Base-by-base conservation (phyloP, 1,140 invertebrate species). In the Ips typographus region DNA sequence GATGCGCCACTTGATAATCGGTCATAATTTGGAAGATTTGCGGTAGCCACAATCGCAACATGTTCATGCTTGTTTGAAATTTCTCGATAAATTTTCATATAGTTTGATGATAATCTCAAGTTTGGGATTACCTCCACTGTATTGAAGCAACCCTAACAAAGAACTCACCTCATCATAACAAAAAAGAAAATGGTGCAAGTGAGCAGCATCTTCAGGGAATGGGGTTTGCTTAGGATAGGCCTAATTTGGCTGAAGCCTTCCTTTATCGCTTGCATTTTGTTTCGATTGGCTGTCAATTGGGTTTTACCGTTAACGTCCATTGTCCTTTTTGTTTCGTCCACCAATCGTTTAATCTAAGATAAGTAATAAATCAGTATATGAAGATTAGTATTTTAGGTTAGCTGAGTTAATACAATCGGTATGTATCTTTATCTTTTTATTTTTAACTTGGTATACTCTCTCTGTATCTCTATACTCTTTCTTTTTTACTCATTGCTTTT, bases 1-100 rank as follows among this genome's bases (percentile, higher is more conserved):
- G 56, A 37, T 75, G 70, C 2, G 52, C 41, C 37, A 58, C 3
- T 53, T 73, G 59, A 41, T 75, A 75, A 60, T 75, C 73, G n/a
- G 68, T 68, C 37, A 75, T 71, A 8, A 72, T 68, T 73, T 75
- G 73, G 43, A 73, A 75, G 4, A 75, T 68, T 42, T 75, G 73
- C 1, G 73, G 73, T n/a, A 70, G 47, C 73, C 73, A 75, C 37
- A 75, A 43, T 51, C 73, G 56, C 47, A 75, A 68, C 42, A 70
- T 73, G 40, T 73, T 73, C 36, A 71, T 4, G 43, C 64, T 66
- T 56, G 22, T 6, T 8, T 44, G 8, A 43, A 65, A 58, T 22
- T 22, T 22, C 22, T 22, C 22, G 0, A 22, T 22, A 22, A 22
- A 22, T 22, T 22, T 22, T 22, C 22, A 22, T 22, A 22, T 22